These are phyloP conservation scores for Synaphobranchus kaupii DNA, from an alignment of 2,797 vertebrate species.

Conservation along the genomic window DNA sequence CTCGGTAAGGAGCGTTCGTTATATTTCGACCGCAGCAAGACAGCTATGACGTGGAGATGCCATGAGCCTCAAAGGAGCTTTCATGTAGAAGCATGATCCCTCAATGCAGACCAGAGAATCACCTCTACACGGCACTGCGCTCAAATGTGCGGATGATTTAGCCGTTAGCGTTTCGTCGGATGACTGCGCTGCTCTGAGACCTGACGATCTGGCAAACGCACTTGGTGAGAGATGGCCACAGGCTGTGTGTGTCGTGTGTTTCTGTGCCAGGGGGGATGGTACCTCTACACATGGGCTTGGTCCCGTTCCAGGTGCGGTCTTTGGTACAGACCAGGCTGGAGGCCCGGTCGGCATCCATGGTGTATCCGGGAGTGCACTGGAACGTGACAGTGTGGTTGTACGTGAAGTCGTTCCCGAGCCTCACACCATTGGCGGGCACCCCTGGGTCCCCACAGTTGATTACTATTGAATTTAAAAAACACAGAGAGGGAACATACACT, in stretches of 20 bases:
- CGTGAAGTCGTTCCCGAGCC: conserved; percentile 86
- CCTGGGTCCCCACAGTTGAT: conserved; percentile 97
- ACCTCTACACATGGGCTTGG: conserved; percentile 94
- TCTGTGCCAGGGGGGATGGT: not conserved
- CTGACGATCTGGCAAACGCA: not conserved
- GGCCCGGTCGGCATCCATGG: conserved; percentile 88
- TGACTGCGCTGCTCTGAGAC: not conserved
- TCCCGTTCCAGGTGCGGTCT: conserved; percentile 93
- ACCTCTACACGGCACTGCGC: not conserved
- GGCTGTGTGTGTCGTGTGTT: not conserved
- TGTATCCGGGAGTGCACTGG: conserved; percentile 90
- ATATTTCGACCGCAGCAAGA: not conserved
- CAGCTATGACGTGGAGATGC: not conserved
- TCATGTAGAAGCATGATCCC: not conserved
- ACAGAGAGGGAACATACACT: not conserved
- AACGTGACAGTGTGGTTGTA: conserved; percentile 83
- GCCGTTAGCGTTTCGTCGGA: not conserved
- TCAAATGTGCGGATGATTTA: not conserved
- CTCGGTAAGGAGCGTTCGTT: not conserved
- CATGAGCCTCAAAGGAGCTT: not conserved
- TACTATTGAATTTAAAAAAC: conserved; percentile 67
- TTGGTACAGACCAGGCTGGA: conserved; percentile 89
- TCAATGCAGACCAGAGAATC: not conserved
- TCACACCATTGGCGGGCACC: conserved; percentile 88
- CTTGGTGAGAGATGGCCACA: not conserved